Evolutionary conservation across 2,797 vertebrate genomes (phyloP), one percentile per base, ranked within the genome.

Genomic region (Alauda arvensis): DNA sequence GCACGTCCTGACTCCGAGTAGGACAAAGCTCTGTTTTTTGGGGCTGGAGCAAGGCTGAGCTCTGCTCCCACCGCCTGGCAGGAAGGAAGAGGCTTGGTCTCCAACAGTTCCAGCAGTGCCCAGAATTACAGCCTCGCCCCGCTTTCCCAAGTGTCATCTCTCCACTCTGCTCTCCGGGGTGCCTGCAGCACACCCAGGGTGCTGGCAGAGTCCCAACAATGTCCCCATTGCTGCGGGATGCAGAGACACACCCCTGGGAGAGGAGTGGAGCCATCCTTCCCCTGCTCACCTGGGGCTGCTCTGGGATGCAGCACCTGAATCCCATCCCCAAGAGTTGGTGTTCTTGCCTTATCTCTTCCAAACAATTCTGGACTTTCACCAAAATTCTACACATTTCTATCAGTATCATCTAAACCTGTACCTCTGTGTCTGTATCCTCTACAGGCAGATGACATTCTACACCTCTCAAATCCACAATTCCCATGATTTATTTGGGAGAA

Each of bases 1-100:
- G 3, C 53, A 33, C 25, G 18, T 17, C 15, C 69, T 13, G 39
- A n/a, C 33, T 55, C 49, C 0, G 0, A 33, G 46, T 0, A 29
- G 40, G 52, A 56, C 23, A 78, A 45, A 37, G 51, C 12, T 42
- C 23, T 43, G 29, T 12, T 17, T 57, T n/a, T 28, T 1, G 0
- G 67, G n/a, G 39, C 6, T 16, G 23, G 13, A 63, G 53, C 26
- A 31, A 49, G 28, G 67, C 12, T 53, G 71, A 53, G 12, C 43
- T 48, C 62, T 66, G 66, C 37, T 39, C 6, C 12, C 4, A 2
- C 40, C 4, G 6, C 63, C 48, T 5, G 28, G 48, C 3, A 5
- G 66, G 25, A 11, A 67, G 1, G 5, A 43, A 29, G 10, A 60
- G 39, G 23, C 49, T 40, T 9, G 72, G 33, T 42, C 24, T 40